Base-by-base conservation (phyloP, 2,797 vertebrate genomes). In the Sitta carolinensis region DNA sequence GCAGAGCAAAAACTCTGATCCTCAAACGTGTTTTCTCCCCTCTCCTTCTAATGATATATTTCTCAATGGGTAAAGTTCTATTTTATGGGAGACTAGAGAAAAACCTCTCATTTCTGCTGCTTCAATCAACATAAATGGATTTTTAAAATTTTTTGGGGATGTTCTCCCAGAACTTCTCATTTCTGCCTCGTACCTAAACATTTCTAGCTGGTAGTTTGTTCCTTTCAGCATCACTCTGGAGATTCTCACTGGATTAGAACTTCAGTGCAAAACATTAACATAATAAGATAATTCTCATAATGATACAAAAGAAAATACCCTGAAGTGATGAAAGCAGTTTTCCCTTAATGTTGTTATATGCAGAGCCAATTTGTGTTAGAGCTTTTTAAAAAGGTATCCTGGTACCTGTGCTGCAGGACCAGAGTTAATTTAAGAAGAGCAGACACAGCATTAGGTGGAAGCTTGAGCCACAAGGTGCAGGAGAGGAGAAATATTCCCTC, bases 201-300 rank as follows among this genome's bases (percentile, higher is more conserved):
- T 59, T 91, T 81, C 74, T 92, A 55, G 30, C 42, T 86, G 62
- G 13, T 67, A 69, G 63, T 83, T 92, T 89, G 47, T 82, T 86
- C 26, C 55, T 84, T 81, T 69, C 73, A 32, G 42, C 68, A 75
- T 66, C 73, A 69, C 73, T 78, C 59, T 67, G 29, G 91, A 94
- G 82, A 73, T 70, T 32, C 52, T 87, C 76, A 69, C n/a, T 73
- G 57, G 34, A 90, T 89, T 88, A 87, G n/a, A 80, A 45, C 59
- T 90, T 79, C 73, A 76, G 42, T 73, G 73, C 18, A 84, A 78
- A 93, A 17, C 54, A 75, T 92, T 93, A 91, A 40, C 80, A 40
- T 93, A 87, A 48, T 81, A 92, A 89, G 55, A 45, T 79, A 73
- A 89, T 59, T 88, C 84, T 81, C 48, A 42, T 86, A 84, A 96